phyloP scores from a whole-genome alignment of 2,113 vertebrate genomes.

The Pelecanoides urinatrix region DNA sequence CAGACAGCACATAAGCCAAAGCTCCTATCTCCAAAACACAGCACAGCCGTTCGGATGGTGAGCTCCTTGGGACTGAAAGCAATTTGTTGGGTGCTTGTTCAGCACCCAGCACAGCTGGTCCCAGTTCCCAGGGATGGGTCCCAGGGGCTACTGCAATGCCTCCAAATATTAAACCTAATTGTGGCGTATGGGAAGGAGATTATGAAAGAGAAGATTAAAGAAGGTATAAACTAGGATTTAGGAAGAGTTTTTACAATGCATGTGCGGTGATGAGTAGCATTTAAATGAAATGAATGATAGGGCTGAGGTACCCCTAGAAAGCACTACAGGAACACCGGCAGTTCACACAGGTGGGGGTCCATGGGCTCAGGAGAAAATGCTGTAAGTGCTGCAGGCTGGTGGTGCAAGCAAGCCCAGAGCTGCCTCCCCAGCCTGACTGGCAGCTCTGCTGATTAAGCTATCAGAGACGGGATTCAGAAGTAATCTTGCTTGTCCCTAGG shows the following conservation, averaged over 20 bases:
- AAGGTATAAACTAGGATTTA: background rate
- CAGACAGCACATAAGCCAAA: background rate
- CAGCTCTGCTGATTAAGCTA: background rate
- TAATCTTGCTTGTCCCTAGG: background rate
- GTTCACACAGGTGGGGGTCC: accelerated
- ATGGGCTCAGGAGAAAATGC: background rate
- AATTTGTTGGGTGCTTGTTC: background rate
- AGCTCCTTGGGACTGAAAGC: background rate
- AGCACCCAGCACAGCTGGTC: background rate
- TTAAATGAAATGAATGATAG: background rate
- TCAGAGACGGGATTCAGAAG: background rate
- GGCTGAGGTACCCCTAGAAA: background rate
- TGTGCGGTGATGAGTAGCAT: background rate
- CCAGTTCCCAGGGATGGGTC: background rate
- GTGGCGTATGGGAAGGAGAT: background rate
- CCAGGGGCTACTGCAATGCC: background rate
- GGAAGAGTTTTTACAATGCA: background rate
- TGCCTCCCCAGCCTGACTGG: accelerated
- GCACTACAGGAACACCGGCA: background rate
- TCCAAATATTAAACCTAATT: background rate
- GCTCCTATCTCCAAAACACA: background rate
- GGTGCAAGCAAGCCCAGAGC: background rate
- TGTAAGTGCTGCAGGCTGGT: background rate
- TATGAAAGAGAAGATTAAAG: background rate
- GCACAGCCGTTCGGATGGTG: accelerated